Base-by-base conservation (phyloP, 2,113 vertebrate species). In the Otis tarda region DNA sequence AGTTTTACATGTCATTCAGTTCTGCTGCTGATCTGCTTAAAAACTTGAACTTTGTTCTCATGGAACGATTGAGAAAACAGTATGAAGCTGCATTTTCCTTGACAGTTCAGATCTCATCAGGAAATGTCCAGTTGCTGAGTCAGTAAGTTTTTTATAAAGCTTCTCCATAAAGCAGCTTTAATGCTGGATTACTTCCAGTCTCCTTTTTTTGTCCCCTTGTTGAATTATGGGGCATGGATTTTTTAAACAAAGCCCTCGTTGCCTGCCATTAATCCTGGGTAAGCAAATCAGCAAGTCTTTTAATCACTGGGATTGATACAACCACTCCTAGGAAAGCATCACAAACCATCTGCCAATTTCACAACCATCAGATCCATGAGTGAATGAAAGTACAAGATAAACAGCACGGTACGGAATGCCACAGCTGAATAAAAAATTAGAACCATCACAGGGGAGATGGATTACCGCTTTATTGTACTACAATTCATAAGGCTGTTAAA, bases 251-350 rank as follows among this genome's bases (percentile, higher is more conserved):
- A 97, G 94, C 88, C 83, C 89, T 93, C 69, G 25, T 91, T 97
- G 86, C 93, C 89, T 97, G 83, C 65, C 94, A 94, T 97, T 97
- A 97, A 97, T 97, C 95, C 94, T 73, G 95, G 96, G 94, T 93
- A 97, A 97, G 97, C 97, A 97, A 98, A 96, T 97, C 96, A 96
- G 90, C 93, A 97, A 96, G 94, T 56, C 94, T 95, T 97, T 97
- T 97, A 96, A 97, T 97, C 97, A 37, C 87, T 37, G 56, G 75
- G 95, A 96, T 93, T 94, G 87, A 96, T 96, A 94, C 47, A 67
- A 92, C 53, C 93, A 87, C 77, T 93, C 82, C 65, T 89, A 96
- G 95, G 93, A 97, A 97, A 96, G 89, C 93, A 97, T 86, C 95
- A 94, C 76, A 96, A 97, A 82, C 96, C 96, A 93, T 95, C 93